Evolutionary conservation across 2,888 invertebrate species (phyloP).

Genomic region (Cantharis rufa): DNA sequence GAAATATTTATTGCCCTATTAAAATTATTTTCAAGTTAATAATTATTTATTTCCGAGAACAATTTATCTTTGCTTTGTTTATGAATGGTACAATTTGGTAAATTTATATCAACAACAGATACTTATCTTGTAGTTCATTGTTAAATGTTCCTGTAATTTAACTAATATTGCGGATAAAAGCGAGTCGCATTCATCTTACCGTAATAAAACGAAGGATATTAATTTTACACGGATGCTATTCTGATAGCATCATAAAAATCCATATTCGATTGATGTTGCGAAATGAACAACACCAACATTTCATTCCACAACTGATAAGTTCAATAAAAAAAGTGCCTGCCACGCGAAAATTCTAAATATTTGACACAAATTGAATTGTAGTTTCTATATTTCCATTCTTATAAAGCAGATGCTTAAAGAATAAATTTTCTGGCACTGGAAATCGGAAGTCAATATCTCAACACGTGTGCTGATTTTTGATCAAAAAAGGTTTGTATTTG

Average conservation of each 20-base stretch:
- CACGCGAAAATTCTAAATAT: not conserved
- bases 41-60: not conserved
- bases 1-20: not conserved
- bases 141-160: not conserved
- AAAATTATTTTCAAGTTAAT: not conserved
- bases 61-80: not conserved
- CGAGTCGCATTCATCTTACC: not conserved
- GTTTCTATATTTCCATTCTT: not conserved
- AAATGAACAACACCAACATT: not conserved
- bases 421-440: slow-evolving; percentile 8
- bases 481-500: slow-evolving; percentile 15
- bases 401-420: slow-evolving; percentile 5
- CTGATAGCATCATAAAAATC: not conserved
- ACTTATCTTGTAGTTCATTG: not conserved
- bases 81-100: not conserved
- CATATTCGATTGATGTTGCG: not conserved
- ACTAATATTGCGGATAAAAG: not conserved
- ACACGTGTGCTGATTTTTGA: slow-evolving; percentile 24
- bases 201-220: not conserved
- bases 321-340: not conserved
- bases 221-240: not conserved
- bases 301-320: not conserved
- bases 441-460: slow-evolving; percentile 18
- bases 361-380: not conserved
- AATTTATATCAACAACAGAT: not conserved